These are phyloP conservation scores for Papilio polytes DNA, from an alignment of 1,140 invertebrate genomes.

Conservation along the genomic window DNA sequence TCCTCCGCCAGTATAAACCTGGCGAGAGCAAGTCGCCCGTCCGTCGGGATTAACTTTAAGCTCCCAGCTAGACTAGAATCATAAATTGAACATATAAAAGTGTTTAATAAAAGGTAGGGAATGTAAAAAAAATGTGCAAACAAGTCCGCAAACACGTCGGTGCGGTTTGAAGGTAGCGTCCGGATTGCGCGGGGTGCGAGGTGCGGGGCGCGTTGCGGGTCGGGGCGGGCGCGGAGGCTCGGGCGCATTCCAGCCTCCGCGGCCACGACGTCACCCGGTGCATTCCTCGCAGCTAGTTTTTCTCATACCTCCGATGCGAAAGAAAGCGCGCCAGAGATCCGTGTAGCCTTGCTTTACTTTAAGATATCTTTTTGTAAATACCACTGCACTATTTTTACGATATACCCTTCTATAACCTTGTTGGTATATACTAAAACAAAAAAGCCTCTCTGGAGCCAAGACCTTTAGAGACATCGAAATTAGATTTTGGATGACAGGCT, in stretches of 20 bases:
- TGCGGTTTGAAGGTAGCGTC: constrained; percentile 80
- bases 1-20: not conserved
- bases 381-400: not conserved
- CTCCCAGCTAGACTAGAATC: constrained; percentile 38
- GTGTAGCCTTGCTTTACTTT: constrained; percentile 31
- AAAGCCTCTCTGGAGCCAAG: not conserved
- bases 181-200: constrained; percentile 72
- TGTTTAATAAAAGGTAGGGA: constrained; percentile 75
- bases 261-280: constrained; percentile 71
- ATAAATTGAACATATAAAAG: constrained; percentile 51
- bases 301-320: constrained; percentile 57
- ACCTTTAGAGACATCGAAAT: no score
- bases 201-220: constrained; percentile 61
- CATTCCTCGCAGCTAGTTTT: constrained; percentile 65
- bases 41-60: constrained; percentile 30
- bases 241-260: constrained; percentile 79
- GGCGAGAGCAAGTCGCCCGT: constrained; percentile 3
- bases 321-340: constrained; percentile 53
- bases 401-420: not conserved
- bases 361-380: not conserved
- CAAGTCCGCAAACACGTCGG: constrained; percentile 81
- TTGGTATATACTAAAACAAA: not conserved
- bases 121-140: constrained; percentile 83
- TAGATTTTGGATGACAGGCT: no score
- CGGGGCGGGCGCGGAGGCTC: constrained; percentile 76